These are phyloP conservation scores for Crocodylus rhombifer DNA, from an alignment of 2,797 vertebrate genomes.

Conservation along the genomic window DNA sequence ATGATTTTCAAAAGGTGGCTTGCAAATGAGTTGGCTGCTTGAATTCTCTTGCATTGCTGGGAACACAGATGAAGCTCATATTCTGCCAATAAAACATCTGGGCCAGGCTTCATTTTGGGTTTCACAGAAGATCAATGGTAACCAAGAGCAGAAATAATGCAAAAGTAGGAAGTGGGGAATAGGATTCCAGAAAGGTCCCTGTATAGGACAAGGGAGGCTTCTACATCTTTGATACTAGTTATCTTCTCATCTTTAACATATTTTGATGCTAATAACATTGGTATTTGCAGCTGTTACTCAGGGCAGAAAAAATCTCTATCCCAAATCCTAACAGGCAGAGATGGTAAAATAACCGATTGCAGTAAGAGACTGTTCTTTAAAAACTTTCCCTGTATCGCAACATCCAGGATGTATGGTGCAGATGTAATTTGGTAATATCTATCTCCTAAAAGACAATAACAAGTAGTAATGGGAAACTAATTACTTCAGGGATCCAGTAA, in stretches of 20 bases:
- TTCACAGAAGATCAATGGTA: neutral
- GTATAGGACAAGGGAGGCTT: neutral
- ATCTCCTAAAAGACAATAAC: neutral
- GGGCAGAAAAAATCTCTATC: neutral
- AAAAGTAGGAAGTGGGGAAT: neutral
- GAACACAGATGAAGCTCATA: neutral
- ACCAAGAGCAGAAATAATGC: neutral
- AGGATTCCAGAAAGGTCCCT: neutral
- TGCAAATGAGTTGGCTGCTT: neutral
- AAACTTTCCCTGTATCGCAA: neutral
- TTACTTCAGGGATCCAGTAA: neutral
- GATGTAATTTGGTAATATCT: neutral
- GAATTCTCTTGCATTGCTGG: neutral
- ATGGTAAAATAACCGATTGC: neutral
- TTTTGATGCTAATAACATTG: neutral
- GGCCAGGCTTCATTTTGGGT: accelerated
- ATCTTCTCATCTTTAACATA: neutral
- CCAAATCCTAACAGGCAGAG: neutral
- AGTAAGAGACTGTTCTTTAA: neutral
- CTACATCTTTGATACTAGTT: neutral
- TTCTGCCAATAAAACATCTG: neutral
- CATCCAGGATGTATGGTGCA: neutral
- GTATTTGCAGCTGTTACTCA: neutral
- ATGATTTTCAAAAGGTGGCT: neutral
- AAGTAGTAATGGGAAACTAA: neutral